Percentiles rank a stretch among this genome's conserved stretches.
These are phyloP conservation scores for Chunga burmeisteri DNA, from an alignment of 2,113 vertebrate species.

Conservation along the genomic window DNA sequence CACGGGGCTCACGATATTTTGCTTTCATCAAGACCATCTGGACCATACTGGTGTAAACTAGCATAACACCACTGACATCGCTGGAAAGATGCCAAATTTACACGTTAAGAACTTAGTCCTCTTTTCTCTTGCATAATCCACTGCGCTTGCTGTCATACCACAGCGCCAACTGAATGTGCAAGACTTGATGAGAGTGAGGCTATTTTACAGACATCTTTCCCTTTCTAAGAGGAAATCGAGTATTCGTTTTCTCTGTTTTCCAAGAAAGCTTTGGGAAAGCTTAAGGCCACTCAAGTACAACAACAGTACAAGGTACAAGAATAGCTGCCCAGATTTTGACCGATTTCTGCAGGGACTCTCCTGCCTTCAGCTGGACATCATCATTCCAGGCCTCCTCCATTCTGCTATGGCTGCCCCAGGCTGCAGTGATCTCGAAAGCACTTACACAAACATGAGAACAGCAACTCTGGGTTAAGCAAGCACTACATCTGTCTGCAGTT, in stretches of 20 bases:
- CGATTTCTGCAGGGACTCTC: neutral
- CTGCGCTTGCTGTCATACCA: accelerated
- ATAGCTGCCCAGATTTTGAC: neutral
- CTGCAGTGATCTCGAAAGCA: neutral
- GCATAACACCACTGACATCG: neutral
- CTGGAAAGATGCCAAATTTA: neutral
- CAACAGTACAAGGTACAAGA: neutral
- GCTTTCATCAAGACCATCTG: neutral
- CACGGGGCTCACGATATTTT: neutral
- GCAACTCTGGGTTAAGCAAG: neutral
- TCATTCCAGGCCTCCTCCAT: neutral
- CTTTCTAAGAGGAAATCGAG: neutral
- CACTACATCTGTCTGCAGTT: neutral
- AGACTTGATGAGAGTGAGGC: accelerated
- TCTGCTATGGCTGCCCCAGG: accelerated
- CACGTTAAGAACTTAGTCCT: neutral
- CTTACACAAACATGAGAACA: accelerated
- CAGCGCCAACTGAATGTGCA: accelerated
- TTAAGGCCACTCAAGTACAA: neutral
- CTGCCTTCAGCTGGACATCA: accelerated
- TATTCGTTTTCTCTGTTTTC: neutral
- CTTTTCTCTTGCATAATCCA: accelerated
- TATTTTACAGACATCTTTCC: neutral
- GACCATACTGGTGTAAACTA: neutral
- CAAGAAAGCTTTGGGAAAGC: neutral